phyloP scores from a whole-genome alignment of 1,140 invertebrate genomes.

The Formica selysi region DNA sequence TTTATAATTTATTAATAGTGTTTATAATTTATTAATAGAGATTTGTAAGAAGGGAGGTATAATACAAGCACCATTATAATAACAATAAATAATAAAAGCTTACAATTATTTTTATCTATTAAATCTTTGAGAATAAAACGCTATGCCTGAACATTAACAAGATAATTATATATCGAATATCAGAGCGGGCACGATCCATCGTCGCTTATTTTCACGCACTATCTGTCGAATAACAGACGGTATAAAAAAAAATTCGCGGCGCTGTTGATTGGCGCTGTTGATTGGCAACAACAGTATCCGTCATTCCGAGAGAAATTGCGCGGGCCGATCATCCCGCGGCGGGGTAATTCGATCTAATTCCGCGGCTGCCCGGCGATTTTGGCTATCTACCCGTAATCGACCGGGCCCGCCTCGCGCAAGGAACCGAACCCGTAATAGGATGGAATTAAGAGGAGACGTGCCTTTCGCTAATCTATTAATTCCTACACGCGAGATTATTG shows the following conservation, averaged over 20 bases:
- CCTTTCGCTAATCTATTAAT: conserved; percentile 85
- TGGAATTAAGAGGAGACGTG: conserved; percentile 85
- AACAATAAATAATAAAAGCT: not conserved
- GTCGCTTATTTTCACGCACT: not conserved
- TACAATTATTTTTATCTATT: not conserved
- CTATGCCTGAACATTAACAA: not conserved
- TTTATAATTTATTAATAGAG: not conserved
- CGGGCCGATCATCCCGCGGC: conserved; percentile 68
- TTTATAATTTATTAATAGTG: too few species aligned
- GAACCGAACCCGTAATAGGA: conserved; percentile 80
- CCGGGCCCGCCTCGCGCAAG: conserved; percentile 79
- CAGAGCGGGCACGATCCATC: not conserved
- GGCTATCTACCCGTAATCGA: conserved; percentile 83
- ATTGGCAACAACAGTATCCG: conserved; percentile 39
- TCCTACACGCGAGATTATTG: conserved; percentile 81
- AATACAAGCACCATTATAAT: not conserved
- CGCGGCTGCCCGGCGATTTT: conserved; percentile 82
- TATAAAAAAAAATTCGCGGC: not conserved
- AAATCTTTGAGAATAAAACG: not conserved
- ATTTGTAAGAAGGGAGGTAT: not conserved
- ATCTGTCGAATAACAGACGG: not conserved
- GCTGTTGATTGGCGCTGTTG: not conserved
- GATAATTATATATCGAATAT: conserved; percentile 18
- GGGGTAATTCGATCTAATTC: conserved; percentile 83
- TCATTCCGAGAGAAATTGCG: conserved; percentile 70